Conservation (phyloP, 2,113 vertebrate species). For the Xiphorhynchus elegans region DNA sequence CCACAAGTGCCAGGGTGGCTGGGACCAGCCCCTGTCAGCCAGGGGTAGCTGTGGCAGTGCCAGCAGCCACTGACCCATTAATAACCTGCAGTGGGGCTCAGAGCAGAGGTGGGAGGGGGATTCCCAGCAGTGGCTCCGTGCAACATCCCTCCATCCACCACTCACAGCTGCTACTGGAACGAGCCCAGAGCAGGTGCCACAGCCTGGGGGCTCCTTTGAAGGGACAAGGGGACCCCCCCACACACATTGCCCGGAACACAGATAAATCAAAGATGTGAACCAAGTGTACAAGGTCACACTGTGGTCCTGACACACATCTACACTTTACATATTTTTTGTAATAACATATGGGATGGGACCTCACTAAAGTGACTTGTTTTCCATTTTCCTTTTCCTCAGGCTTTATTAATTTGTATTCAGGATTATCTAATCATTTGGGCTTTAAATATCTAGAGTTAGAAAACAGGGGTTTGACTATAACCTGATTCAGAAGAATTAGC, state of each 20-base stretch:
- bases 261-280: neutral
- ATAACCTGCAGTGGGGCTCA: neutral
- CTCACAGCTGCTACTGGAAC: neutral
- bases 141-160: neutral
- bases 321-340: conserved; percentile 5
- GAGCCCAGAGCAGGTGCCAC: neutral
- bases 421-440: neutral
- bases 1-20: neutral
- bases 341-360: conserved; percentile 18
- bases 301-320: neutral
- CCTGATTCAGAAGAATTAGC: neutral
- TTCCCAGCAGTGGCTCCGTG: neutral
- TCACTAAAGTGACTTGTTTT: neutral
- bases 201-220: neutral
- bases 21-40: neutral
- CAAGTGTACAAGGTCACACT: neutral
- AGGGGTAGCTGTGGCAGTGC: neutral
- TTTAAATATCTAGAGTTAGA: conserved; percentile 21
- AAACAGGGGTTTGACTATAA: neutral
- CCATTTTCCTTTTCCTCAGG: neutral
- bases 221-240: too few species aligned
- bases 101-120: neutral
- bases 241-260: neutral
- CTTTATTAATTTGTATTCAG: neutral
- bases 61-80: rapidly evolving